Evolutionary conservation across 1,140 invertebrate species (phyloP).

Genomic region (Caenorhabditis remanei): DNA sequence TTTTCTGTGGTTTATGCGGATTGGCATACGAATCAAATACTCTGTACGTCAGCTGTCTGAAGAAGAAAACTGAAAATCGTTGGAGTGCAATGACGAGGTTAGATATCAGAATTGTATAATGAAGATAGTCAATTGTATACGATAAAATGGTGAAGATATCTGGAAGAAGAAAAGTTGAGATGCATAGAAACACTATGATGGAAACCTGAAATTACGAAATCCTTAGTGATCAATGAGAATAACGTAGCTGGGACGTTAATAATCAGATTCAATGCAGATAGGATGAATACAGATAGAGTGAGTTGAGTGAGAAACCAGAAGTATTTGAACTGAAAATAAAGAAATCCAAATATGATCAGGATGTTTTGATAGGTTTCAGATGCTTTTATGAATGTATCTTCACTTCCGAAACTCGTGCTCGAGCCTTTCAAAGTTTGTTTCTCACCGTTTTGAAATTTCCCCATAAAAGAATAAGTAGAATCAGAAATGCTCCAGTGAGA

Average conservation of each 20-base stretch:
- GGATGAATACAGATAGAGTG: not conserved
- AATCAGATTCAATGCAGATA: not conserved
- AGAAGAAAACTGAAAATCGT: not conserved
- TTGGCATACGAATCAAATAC: not conserved
- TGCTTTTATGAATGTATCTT: too few relatives aligned
- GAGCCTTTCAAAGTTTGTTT: not conserved
- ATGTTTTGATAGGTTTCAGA: too few relatives aligned
- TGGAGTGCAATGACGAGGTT: slow-evolving; percentile 8
- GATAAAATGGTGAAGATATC: not conserved
- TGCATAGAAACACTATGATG: not conserved
- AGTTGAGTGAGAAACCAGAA: slow-evolving; percentile 8
- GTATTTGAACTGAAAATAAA: not conserved
- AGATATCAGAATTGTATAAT: not conserved
- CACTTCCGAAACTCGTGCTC: too few relatives aligned
- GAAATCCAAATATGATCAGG: too few relatives aligned
- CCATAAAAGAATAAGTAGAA: not conserved
- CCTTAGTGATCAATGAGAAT: not conserved
- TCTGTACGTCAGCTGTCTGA: not conserved
- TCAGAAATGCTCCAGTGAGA: not conserved
- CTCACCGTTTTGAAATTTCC: not conserved
- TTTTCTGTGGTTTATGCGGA: not conserved
- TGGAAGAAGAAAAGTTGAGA: not conserved
- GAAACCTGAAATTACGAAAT: not conserved
- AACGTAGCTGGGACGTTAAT: slow-evolving; percentile 15
- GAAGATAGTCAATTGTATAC: not conserved